These are phyloP conservation scores for Zoanthus gigantus DNA, from an alignment of 92 coral and sea anemone genomes.

Conservation along the genomic window DNA sequence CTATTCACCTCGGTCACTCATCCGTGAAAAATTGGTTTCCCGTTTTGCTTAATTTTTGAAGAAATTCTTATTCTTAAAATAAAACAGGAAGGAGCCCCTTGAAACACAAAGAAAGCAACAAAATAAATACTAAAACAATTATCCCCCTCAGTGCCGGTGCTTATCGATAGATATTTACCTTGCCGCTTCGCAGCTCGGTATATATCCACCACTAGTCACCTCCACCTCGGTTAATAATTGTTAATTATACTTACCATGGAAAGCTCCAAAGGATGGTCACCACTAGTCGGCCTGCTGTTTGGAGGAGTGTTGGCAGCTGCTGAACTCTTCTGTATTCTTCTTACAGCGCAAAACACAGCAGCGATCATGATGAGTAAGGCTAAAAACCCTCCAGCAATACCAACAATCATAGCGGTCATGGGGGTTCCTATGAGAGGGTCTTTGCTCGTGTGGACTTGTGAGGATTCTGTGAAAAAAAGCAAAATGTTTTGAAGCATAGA, in stretches of 20 bases:
- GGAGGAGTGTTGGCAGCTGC: conserved; percentile 58
- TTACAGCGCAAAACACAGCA: conserved; percentile 77
- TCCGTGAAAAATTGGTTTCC: too few species aligned
- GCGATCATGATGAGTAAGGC: conserved; percentile 79
- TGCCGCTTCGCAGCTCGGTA: too few species aligned
- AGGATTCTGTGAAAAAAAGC: conserved; percentile 14
- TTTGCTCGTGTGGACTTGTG: conserved; percentile 44
- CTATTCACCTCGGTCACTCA: too few species aligned
- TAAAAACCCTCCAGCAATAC: conserved; percentile 90
- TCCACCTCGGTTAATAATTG: too few species aligned
- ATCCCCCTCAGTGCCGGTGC: too few species aligned
- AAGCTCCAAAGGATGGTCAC: conserved; percentile 76
- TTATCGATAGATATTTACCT: too few species aligned
- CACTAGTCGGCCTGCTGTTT: conserved; percentile 79
- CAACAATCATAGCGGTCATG: conserved; percentile 79
- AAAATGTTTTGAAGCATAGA: background rate
- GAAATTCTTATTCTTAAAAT: too few species aligned
- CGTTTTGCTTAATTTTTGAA: too few species aligned
- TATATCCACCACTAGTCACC: too few species aligned
- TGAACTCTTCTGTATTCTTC: conserved; percentile 80
- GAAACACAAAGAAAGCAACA: too few species aligned
- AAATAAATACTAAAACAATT: too few species aligned
- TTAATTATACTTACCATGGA: conserved; percentile 55
- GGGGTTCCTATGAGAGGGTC: conserved; percentile 57
- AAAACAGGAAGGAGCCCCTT: too few species aligned